Conservation (phyloP, 2,888 invertebrate species). For the Tenthredo scrophulariae region DNA sequence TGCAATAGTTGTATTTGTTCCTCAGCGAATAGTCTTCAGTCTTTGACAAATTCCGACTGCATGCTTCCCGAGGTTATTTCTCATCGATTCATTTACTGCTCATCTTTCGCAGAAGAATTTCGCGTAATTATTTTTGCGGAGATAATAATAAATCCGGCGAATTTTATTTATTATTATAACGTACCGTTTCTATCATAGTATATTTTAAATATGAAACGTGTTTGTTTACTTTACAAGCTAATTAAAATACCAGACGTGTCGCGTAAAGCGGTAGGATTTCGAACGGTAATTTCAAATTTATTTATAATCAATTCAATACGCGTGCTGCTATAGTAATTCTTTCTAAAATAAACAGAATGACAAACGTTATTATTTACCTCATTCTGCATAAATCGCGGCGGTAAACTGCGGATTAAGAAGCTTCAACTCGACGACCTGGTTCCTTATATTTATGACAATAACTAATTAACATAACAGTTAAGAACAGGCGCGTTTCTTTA, state of each 20-base stretch:
- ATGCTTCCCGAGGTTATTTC: neutral
- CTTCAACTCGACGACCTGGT: constrained; percentile 67
- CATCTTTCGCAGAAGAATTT: neutral
- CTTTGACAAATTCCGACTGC: neutral
- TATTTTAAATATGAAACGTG: neutral
- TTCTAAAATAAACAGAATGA: neutral
- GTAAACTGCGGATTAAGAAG: constrained; percentile 4
- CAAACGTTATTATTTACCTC: neutral
- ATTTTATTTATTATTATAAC: neutral
- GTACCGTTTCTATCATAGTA: neutral
- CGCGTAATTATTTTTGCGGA: neutral
- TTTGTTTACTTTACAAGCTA: neutral
- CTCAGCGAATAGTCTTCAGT: neutral
- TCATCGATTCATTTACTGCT: neutral
- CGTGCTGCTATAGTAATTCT: neutral
- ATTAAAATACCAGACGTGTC: constrained; percentile 1
- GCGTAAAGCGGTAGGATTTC: neutral
- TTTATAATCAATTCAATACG: neutral
- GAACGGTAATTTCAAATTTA: neutral
- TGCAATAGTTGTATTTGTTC: neutral
- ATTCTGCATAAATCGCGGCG: neutral
- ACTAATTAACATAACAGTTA: constrained; percentile 71
- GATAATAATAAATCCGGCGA: neutral
- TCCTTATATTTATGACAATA: constrained; percentile 61
- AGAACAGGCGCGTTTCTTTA: constrained; percentile 12